Evolutionary conservation across 2,888 invertebrate species (phyloP).

Genomic region (Plebejus argus): DNA sequence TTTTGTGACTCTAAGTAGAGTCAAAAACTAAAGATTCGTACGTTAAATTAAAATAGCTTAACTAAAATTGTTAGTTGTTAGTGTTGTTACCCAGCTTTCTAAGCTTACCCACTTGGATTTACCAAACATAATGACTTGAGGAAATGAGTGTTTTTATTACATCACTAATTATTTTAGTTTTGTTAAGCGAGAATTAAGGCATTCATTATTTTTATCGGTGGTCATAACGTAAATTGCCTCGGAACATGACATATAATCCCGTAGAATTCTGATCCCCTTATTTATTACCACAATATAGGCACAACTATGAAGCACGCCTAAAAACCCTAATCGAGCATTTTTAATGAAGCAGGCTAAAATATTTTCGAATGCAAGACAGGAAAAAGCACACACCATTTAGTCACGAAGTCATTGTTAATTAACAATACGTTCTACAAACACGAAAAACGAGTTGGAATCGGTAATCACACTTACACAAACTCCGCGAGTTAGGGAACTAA

Average conservation of each 20-base stretch:
- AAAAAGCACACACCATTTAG: background rate
- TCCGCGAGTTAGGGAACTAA: constrained; percentile 33
- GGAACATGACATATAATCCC: constrained; percentile 24
- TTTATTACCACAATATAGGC: constrained; percentile 12
- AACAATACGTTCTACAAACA: background rate
- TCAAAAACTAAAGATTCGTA: background rate
- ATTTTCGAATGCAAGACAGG: background rate
- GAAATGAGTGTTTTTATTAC: constrained; percentile 28
- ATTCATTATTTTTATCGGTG: constrained; percentile 25
- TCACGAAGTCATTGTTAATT: constrained; percentile 15
- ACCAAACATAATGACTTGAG: constrained; percentile 13
- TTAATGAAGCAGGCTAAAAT: background rate
- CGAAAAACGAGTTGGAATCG: constrained; percentile 15
- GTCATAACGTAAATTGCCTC: constrained; percentile 5
- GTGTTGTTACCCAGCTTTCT: background rate
- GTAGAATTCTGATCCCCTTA: constrained; percentile 22
- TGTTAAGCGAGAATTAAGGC: constrained; percentile 20
- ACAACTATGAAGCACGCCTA: background rate
- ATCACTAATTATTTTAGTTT: constrained; percentile 27
- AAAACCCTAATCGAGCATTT: background rate
- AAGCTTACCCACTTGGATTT: constrained; percentile 6
- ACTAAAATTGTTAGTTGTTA: background rate
- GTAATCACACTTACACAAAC: constrained; percentile 20
- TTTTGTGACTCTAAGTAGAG: background rate
- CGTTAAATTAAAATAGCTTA: background rate